A percentile compares a stretch with the other conserved stretches of the same genome.
Conservation (phyloP, 2,797 vertebrate species). For the Ptychadena robeensis region DNA sequence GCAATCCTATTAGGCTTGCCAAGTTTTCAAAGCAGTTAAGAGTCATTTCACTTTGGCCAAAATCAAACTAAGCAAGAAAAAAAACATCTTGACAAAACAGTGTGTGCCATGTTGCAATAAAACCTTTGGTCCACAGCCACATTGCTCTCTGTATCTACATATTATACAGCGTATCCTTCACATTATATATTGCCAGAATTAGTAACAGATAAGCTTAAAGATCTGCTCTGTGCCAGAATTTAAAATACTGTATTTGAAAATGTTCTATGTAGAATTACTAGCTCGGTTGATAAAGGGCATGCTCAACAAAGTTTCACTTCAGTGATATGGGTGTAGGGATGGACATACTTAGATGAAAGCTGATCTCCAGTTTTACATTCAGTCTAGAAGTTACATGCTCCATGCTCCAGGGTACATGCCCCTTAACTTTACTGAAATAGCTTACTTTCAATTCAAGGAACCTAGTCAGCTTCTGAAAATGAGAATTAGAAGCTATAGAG, state of each 20-base stretch:
- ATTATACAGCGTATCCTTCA: neutral
- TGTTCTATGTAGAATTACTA: neutral
- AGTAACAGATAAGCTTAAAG: neutral
- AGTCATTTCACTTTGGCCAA: constrained; percentile 29
- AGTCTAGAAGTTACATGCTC: no score
- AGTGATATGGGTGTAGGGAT: no score
- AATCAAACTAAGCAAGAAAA: neutral
- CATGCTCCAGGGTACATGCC: no score
- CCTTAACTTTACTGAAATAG: no score
- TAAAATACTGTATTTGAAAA: neutral
- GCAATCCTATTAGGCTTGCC: constrained; percentile 37
- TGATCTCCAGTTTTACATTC: no score
- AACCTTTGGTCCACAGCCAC: neutral
- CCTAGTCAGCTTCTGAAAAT: no score
- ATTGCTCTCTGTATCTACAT: neutral
- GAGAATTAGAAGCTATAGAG: no score
- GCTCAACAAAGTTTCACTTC: no score
- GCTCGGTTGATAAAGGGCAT: no score
- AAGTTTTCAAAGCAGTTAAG: constrained; percentile 20
- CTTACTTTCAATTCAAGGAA: no score
- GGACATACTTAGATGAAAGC: no score
- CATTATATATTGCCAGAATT: neutral
- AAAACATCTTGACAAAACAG: neutral
- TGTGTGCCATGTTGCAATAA: constrained; percentile 20
- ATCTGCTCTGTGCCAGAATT: neutral